Conservation (phyloP, 2,797 vertebrate genomes). For the Percopsis omiscomaycus region DNA sequence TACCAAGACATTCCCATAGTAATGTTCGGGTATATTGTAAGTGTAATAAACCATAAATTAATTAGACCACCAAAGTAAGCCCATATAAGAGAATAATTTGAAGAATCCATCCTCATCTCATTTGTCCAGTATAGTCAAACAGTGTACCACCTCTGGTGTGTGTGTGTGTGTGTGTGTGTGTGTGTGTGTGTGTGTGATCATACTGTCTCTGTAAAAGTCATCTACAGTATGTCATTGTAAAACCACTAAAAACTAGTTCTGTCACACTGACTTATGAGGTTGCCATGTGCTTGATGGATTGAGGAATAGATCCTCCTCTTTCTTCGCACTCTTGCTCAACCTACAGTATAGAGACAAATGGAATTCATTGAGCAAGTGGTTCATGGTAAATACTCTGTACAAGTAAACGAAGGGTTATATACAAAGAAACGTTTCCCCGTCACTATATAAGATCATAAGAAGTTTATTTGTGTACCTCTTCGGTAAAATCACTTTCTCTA, state of each 20-base stretch:
- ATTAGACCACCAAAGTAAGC: no score
- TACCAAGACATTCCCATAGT: conserved; percentile 23
- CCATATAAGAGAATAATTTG: not conserved
- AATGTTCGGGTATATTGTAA: conserved; percentile 27
- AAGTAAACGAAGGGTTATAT: conserved; percentile 11
- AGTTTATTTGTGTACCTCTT: no score
- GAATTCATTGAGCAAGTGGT: conserved; percentile 28
- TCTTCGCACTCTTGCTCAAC: conserved; percentile 12
- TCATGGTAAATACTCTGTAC: conserved; percentile 20
- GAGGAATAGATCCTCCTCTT: conserved; percentile 40
- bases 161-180: conserved; percentile 22
- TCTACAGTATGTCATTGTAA: conserved; percentile 53
- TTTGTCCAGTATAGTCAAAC: conserved; percentile 48
- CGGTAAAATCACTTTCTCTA: no score
- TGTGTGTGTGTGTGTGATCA: conserved; percentile 44
- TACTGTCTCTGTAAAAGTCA: conserved; percentile 68
- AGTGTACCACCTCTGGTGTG: conserved; percentile 3
- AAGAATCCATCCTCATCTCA: not conserved
- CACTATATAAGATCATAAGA: no score
- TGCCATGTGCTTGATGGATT: conserved; percentile 64
- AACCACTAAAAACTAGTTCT: conserved; percentile 49
- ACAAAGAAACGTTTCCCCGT: not conserved
- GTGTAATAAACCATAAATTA: no score
- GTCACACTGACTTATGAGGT: conserved; percentile 57
- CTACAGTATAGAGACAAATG: conserved; percentile 24